Base-by-base conservation (phyloP, 2,797 vertebrate species). In the Sciaenops ocellatus region DNA sequence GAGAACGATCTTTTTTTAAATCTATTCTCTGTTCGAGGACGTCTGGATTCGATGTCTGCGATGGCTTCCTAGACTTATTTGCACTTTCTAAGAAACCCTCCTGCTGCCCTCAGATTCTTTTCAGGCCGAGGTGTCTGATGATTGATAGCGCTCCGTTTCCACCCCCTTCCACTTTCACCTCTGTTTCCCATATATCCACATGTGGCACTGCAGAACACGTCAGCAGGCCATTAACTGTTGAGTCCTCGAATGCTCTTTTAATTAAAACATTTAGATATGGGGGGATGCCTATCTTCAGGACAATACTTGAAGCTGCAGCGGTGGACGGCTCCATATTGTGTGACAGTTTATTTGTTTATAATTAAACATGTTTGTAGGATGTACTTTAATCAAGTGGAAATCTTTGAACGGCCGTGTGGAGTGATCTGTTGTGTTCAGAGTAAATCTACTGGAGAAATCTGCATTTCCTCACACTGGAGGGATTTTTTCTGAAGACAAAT, bases 41-140 rank as follows among this genome's bases (percentile, higher is more conserved):
- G 7, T 78, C 59, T 57, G 71, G 68, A 57, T 69, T 72, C 56
- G 16, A 78, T 65, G 18, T 42, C 46, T 4, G 26, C 20, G 28
- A 54, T 20, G 8, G 30, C 51, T 64, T 63, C 60, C 18, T 24
- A 5, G 30, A 46, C 38, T 73, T 63, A 60, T 70, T 79, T 48
- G 18, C 22, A 22, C 63, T 73, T 84, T 54, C 47, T 52, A 50
- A 67, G 60, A 82, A 69, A 12, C 3, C 5, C 34, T 38, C 17
- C 34, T 10, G 12, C 46, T 61, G 59, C n/a, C 16, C 18, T 51
- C 63, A 26, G 24, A 71, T 69, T 78, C 56, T 16, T 64, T 69
- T 51, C 48, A 20, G 50, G 18, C 50, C 6, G 12, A 75, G 62
- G 82, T 75, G 69, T 84, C 47, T 16, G 0, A 8, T 81, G 80